Base-by-base conservation (phyloP, 2,113 vertebrate species). In the Salvelinus namaycush region DNA sequence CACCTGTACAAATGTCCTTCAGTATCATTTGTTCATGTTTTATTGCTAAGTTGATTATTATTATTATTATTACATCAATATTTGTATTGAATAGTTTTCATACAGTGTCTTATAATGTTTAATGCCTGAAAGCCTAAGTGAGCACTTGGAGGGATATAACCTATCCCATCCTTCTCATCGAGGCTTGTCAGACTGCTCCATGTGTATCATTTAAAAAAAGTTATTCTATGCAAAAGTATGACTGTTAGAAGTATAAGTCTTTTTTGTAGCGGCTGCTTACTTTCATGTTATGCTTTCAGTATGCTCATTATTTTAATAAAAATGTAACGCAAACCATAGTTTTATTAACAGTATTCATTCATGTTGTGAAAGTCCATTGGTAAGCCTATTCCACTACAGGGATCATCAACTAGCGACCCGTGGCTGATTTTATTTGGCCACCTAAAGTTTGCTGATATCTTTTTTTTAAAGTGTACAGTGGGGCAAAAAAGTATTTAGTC, bases 221-320 rank as follows among this genome's bases (percentile, higher is more conserved):
- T 83, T 87, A 78, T 92, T 92, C 93, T 93, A 93, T 93, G 92
- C 93, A 94, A 54, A 54, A 93, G 88, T 87, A 77, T 83, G 82
- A 81, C 89, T 86, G 79, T 85, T 87, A 79, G 84, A 81, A 89
- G 76, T 91, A 80, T 86, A 75, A 86, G 81, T 79, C 73, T 86
- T 86, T 85, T 73, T 87, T 79, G 73, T 89, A 87, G 78, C 86
- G 73, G 86, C 80, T 88, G 77, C 91, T 83, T 91, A 88, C 83
- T 88, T 87, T 48, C 74, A 57, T 81, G 71, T 74, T 87, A 84
- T 80, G 81, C 16, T 89, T 89, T 79, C 88, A 86, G 73, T 88
- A 88, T 89, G 82, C 73, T 84, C 78, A 77, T 89, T 90, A 83
- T 92, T 94, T 92, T 92, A 94, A 92, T 94, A 93, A 94, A 93